Evolutionary conservation across 2,113 vertebrate genomes (phyloP).

Genomic region (Empidonax alnorum): DNA sequence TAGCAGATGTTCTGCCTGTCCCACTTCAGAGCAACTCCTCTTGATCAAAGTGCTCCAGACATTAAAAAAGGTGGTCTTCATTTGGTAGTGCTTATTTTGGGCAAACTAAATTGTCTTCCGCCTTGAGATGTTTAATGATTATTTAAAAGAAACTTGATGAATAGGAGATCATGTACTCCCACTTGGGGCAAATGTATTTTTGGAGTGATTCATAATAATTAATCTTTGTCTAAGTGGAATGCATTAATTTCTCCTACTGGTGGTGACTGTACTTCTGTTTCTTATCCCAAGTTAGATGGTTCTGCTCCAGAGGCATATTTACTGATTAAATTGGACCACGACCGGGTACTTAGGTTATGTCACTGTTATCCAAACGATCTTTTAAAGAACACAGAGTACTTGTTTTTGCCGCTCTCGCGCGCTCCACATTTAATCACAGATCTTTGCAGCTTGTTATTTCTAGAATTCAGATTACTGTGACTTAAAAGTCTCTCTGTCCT

Average conservation of each 20-base stretch:
- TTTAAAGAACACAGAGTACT: constrained; percentile 52
- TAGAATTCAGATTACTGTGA: constrained; percentile 29
- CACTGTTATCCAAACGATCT: constrained; percentile 21
- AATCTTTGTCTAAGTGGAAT: constrained; percentile 54
- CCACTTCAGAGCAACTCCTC: not conserved
- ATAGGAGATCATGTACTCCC: not conserved
- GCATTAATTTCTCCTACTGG: constrained; percentile 47
- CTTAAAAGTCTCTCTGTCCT: constrained; percentile 20
- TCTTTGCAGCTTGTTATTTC: constrained; percentile 40
- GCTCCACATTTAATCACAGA: not conserved
- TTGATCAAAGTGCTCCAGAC: not conserved
- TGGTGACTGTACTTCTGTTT: constrained; percentile 20
- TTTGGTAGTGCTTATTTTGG: not conserved
- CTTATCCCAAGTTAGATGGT: constrained; percentile 38
- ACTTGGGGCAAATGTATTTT: constrained; percentile 12
- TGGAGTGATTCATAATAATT: constrained; percentile 47
- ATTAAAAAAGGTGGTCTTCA: not conserved
- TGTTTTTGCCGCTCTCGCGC: not conserved
- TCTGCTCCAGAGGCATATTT: constrained; percentile 24
- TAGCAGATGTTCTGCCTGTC: not conserved
- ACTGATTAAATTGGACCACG: constrained; percentile 16
- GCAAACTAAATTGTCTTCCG: not conserved
- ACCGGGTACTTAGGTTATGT: constrained; percentile 1
- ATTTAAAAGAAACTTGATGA: constrained; percentile 55
- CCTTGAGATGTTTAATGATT: constrained; percentile 20